Conservation (phyloP, 1,140 invertebrate species). For the Sycophaga agraensis region DNA sequence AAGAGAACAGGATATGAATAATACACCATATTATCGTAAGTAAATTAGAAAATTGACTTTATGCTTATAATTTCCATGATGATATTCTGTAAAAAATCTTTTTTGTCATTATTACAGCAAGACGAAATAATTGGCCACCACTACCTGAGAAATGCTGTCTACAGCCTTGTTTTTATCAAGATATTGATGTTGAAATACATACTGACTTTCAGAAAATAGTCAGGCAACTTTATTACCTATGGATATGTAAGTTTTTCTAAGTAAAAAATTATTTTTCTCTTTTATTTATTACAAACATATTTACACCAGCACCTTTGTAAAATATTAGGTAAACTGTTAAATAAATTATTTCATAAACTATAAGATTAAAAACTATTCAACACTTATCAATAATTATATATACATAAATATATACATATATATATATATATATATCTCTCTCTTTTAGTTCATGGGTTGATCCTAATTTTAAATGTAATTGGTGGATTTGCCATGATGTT, state of each 20-base stretch:
- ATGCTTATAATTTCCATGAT: not conserved
- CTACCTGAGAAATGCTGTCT: constrained; percentile 88
- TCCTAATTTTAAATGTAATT: constrained; percentile 84
- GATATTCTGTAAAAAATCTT: constrained; percentile 2
- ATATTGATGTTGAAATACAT: constrained; percentile 99
- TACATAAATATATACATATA: too few species aligned
- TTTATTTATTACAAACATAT: too few species aligned
- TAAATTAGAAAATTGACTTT: not conserved
- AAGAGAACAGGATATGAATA: constrained; percentile 81
- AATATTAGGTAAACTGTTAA: too few species aligned
- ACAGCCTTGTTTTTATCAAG: constrained; percentile 98
- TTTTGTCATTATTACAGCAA: constrained; percentile 56
- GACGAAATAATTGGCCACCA: constrained; percentile 97
- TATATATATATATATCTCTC: too few species aligned
- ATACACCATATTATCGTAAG: constrained; percentile 68
- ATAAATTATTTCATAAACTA: too few species aligned
- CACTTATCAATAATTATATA: too few species aligned
- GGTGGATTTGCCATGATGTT: constrained; percentile 77
- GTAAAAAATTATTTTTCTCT: too few species aligned
- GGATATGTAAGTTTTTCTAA: constrained; percentile 83
- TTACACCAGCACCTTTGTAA: too few species aligned
- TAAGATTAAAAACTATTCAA: too few species aligned
- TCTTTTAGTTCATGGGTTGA: constrained; percentile 81
- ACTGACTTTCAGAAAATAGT: constrained; percentile 96
- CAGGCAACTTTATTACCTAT: constrained; percentile 91